Evolutionary conservation across 2,888 invertebrate genomes (phyloP).

Genomic region (Herminia tarsipennalis): DNA sequence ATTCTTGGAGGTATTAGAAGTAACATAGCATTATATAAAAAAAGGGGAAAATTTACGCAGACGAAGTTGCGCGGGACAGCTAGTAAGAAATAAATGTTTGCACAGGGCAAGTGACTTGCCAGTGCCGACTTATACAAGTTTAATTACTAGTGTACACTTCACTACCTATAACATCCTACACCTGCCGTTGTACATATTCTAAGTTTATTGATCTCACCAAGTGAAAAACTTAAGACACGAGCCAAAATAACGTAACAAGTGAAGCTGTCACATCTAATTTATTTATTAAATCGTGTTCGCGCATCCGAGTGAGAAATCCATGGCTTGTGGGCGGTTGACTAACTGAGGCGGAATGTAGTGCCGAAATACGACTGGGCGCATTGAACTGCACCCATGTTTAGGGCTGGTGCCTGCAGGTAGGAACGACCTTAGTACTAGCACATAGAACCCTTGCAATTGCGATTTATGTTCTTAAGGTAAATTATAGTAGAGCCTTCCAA

Average conservation of each 20-base stretch:
- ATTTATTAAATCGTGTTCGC: constrained; percentile 34
- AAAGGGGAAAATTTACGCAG: too few relatives aligned
- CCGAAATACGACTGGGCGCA: constrained; percentile 41
- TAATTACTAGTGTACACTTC: too few relatives aligned
- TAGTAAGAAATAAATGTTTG: too few relatives aligned
- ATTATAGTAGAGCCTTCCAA: too few relatives aligned
- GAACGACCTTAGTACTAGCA: neutral
- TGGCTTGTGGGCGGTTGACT: constrained; percentile 47
- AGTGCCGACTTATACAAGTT: too few relatives aligned
- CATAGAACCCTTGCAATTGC: too few relatives aligned
- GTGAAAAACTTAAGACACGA: constrained; percentile 28
- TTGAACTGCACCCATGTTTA: constrained; percentile 49
- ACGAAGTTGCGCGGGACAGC: too few relatives aligned
- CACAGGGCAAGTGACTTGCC: too few relatives aligned
- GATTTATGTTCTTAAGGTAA: too few relatives aligned
- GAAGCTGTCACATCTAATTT: constrained; percentile 43
- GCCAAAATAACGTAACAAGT: constrained; percentile 32
- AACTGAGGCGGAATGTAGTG: constrained; percentile 46
- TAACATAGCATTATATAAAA: too few relatives aligned
- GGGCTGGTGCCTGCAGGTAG: constrained; percentile 18
- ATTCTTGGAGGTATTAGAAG: too few relatives aligned
- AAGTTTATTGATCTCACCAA: constrained; percentile 11
- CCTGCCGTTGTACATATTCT: neutral
- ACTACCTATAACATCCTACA: too few relatives aligned
- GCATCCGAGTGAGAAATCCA: constrained; percentile 38